Conservation (phyloP, 2,888 invertebrate species). For the Drosophila siamana region DNA sequence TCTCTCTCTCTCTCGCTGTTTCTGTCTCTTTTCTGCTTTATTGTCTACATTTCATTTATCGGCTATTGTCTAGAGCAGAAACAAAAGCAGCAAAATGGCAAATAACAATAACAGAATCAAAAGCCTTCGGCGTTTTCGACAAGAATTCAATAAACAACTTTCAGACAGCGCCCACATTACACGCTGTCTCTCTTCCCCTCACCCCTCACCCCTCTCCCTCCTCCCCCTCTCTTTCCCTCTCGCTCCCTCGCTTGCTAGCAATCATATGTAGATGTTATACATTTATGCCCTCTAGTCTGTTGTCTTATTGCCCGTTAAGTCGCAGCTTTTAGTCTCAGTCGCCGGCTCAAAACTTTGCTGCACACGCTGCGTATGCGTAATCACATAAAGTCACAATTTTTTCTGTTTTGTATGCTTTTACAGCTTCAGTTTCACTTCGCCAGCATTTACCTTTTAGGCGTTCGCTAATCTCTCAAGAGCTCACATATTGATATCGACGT, state of each 20-base stretch:
- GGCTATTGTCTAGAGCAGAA: constrained; percentile 13
- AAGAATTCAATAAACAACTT: constrained; percentile 51
- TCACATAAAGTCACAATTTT: not conserved
- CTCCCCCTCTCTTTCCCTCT: not conserved
- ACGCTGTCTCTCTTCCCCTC: not conserved
- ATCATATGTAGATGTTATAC: constrained; percentile 17
- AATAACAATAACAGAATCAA: constrained; percentile 30
- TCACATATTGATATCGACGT: too few relatives aligned
- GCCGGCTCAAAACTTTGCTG: not conserved
- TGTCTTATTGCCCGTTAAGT: not conserved
- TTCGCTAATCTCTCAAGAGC: not conserved
- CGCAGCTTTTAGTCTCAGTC: not conserved
- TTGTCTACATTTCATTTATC: constrained; percentile 23
- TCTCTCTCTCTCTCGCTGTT: too few relatives aligned
- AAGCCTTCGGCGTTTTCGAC: constrained; percentile 24
- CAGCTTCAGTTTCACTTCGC: not conserved
- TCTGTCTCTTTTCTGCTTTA: too few relatives aligned
- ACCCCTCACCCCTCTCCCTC: too few relatives aligned
- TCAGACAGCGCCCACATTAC: not conserved
- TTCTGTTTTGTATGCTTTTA: not conserved
- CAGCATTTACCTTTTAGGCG: not conserved
- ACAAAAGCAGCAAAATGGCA: not conserved
- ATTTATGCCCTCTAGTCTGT: constrained; percentile 3
- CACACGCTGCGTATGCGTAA: not conserved
- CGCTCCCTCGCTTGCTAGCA: too few relatives aligned